These are phyloP conservation scores for Hemichromis elongatus DNA, from an alignment of 2,113 vertebrate genomes.

Conservation along the genomic window DNA sequence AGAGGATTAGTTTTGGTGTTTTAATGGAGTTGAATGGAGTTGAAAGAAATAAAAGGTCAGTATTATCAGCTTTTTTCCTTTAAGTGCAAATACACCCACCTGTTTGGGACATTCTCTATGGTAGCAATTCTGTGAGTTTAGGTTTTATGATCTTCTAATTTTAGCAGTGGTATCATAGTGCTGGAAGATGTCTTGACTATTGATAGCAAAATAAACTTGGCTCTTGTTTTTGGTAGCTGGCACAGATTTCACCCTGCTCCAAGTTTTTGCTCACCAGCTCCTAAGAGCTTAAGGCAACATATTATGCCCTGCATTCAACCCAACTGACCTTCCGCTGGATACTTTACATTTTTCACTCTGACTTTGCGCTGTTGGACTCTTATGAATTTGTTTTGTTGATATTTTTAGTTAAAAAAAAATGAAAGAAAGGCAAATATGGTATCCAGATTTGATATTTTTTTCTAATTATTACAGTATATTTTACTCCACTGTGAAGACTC, in stretches of 20 bases:
- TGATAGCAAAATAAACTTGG: slow-evolving; percentile 23
- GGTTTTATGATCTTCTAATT: not conserved
- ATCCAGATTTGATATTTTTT: not conserved
- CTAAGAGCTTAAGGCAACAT: slow-evolving; percentile 26
- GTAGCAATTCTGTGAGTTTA: not conserved
- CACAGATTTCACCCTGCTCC: slow-evolving; percentile 10
- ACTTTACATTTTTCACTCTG: not conserved
- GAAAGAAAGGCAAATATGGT: not conserved
- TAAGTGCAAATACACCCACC: not conserved
- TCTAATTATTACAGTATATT: not conserved
- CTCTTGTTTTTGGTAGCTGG: slow-evolving; percentile 30
- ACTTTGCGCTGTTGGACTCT: not conserved
- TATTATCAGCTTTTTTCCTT: not conserved
- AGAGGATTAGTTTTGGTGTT: not conserved
- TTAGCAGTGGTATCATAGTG: slow-evolving; percentile 12
- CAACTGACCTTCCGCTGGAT: slow-evolving; percentile 26
- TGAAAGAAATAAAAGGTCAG: no score
- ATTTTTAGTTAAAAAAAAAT: not conserved
- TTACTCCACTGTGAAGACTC: not conserved
- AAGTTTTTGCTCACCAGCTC: slow-evolving; percentile 6
- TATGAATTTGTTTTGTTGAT: not conserved
- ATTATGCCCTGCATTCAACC: slow-evolving; percentile 5
- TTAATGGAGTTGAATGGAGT: not conserved
- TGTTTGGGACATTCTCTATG: not conserved
- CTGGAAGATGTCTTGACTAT: slow-evolving; percentile 17